Evolutionary conservation across 2,113 vertebrate genomes (phyloP), one percentile per base, ranked within the genome.

Genomic region (Scortum barcoo): DNA sequence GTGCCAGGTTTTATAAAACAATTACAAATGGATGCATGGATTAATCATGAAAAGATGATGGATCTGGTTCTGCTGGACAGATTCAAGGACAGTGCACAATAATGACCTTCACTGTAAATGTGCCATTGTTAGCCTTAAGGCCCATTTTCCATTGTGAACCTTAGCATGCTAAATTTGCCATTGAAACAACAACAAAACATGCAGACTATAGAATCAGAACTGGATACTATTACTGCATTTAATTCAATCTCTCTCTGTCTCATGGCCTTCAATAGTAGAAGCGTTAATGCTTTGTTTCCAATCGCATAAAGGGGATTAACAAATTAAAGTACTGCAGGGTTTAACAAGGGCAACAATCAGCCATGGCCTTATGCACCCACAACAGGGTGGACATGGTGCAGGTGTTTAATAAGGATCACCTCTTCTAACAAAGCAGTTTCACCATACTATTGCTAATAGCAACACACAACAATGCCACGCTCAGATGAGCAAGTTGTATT

Each of bases 231-330:
- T 24, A 9, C 4, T 60, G 16, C 5, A 22, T 61, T 48, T 69
- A 1, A 26, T 14, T 44, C 0, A 3, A 57, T 51, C 4, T 72
- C 8, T 22, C 46, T 63, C 5, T 65, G 33, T 42, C 33, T 61
- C 26, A 26, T 38, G n/a, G 22, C 42, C 19, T 72, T 19, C 33
- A 36, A 19, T 7, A 5, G 9, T 0, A 7, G 7, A 26, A 36
- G 48, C 30, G 58, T 28, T n/a, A 72, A 66, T 60, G 2, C 38
- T 24, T 7, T 61, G 26, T 72, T 68, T 77, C 20, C 16, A 70
- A 62, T 11, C 63, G 33, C 57, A 50, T 13, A 30, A 66, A 71
- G 42, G 74, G 48, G 48, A 81, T 77, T 69, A 69, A 1, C 19
- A 58, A 22, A 44, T 9, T 30, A 5, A 33, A 50, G 53, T 63